A percentile compares a stretch with the other conserved stretches of the same genome.
Evolutionary conservation across 2,888 invertebrate genomes (phyloP).

Genomic region (Reticulitermes lucifugus): DNA sequence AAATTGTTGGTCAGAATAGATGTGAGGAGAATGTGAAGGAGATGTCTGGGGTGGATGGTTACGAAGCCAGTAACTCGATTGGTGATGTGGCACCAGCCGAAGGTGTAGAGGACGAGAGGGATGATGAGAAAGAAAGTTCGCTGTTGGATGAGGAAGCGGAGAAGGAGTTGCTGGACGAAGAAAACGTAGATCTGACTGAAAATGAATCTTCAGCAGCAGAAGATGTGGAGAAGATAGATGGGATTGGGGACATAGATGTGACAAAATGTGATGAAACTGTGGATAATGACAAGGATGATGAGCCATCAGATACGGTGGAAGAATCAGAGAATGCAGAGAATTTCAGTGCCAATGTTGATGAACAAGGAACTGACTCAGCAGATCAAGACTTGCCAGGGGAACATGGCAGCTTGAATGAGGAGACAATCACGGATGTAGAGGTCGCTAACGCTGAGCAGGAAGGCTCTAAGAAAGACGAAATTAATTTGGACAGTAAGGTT

Average conservation of each 20-base stretch:
- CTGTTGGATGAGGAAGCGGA: background rate
- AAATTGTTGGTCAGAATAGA: background rate
- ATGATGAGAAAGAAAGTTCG: background rate
- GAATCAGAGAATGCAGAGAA: background rate
- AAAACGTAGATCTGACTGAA: background rate
- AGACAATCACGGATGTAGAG: slow-evolving; percentile 5
- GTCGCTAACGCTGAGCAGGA: background rate
- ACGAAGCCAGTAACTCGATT: background rate
- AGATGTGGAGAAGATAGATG: slow-evolving; percentile 10
- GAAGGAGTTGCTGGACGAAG: slow-evolving; percentile 12
- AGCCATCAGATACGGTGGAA: background rate
- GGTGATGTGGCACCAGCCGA: background rate
- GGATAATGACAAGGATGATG: background rate
- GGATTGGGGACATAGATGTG: background rate
- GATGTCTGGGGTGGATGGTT: background rate
- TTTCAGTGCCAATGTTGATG: background rate
- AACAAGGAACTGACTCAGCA: background rate
- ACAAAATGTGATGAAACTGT: background rate
- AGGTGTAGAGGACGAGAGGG: background rate
- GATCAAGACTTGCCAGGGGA: background rate
- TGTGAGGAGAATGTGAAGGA: background rate
- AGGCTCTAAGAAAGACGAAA: background rate
- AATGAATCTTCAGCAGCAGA: background rate
- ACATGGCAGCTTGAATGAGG: background rate
- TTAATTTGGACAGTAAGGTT: background rate